These are phyloP conservation scores for Eucera pruinosa DNA, from an alignment of 2,888 invertebrate species.

Conservation along the genomic window DNA sequence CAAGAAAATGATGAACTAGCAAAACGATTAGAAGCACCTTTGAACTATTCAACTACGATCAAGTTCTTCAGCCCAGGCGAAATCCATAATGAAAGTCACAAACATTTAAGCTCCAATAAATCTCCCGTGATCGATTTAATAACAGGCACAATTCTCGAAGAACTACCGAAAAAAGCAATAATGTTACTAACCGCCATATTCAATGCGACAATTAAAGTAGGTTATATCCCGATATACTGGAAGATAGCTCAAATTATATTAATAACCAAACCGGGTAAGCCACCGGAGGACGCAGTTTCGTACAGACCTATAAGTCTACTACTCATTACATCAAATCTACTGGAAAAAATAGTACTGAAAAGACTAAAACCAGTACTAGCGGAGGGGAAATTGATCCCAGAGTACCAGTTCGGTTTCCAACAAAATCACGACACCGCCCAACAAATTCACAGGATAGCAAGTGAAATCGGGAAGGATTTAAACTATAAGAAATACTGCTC, in stretches of 20 bases:
- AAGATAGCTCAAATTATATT: constrained; percentile 60
- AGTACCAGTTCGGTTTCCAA: constrained; percentile 29
- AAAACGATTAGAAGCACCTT: background rate
- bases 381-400: constrained; percentile 34
- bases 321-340: background rate
- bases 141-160: too few species aligned
- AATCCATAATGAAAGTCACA: constrained; percentile 15
- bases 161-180: too few species aligned
- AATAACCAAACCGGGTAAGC: constrained; percentile 64
- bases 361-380: background rate
- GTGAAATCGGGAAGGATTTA: constrained; percentile 35
- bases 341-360: constrained; percentile 16
- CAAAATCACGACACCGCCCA: constrained; percentile 31
- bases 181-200: too few species aligned
- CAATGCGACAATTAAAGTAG: constrained; percentile 40
- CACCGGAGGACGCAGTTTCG: background rate
- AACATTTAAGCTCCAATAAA: constrained; percentile 39
- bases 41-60: background rate
- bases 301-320: constrained; percentile 30
- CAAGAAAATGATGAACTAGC: background rate
- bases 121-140: constrained; percentile 49
- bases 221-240: constrained; percentile 68
- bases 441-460: constrained; percentile 48
- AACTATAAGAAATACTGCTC: constrained; percentile 5
- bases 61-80: constrained; percentile 24